These are phyloP conservation scores for Rhynchotus rufescens DNA, from an alignment of 2,797 vertebrate species.

Conservation along the genomic window DNA sequence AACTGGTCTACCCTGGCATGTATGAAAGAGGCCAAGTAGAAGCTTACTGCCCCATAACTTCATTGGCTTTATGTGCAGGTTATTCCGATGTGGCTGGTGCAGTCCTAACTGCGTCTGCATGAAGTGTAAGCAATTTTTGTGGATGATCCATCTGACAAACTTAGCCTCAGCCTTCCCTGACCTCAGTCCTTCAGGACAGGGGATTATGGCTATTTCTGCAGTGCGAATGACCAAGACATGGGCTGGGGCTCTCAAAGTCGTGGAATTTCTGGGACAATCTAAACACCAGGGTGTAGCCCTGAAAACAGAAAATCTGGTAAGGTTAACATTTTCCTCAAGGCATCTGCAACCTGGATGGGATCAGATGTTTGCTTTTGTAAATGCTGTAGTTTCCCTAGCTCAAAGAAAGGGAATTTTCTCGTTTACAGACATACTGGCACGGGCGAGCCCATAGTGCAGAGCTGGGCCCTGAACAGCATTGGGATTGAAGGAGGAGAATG, in stretches of 20 bases:
- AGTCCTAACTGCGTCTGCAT: not conserved
- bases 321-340: not conserved
- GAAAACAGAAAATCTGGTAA: not conserved
- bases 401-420: not conserved
- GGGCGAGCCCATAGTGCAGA: not conserved
- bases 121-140: not conserved
- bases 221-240: not conserved
- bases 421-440: not conserved
- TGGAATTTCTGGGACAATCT: not conserved
- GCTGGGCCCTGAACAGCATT: not conserved
- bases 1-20: not conserved
- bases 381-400: not conserved
- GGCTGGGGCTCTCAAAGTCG: not conserved
- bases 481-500: not conserved
- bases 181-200: rapidly evolving
- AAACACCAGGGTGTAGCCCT: not conserved
- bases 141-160: not conserved
- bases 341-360: not conserved
- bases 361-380: not conserved
- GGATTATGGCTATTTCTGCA: not conserved
- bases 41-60: not conserved
- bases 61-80: not conserved
- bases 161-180: not conserved
- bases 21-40: not conserved
- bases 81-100: not conserved